Evolutionary conservation across 2,797 vertebrate genomes (phyloP).

Genomic region (Syndactyla subalaris): DNA sequence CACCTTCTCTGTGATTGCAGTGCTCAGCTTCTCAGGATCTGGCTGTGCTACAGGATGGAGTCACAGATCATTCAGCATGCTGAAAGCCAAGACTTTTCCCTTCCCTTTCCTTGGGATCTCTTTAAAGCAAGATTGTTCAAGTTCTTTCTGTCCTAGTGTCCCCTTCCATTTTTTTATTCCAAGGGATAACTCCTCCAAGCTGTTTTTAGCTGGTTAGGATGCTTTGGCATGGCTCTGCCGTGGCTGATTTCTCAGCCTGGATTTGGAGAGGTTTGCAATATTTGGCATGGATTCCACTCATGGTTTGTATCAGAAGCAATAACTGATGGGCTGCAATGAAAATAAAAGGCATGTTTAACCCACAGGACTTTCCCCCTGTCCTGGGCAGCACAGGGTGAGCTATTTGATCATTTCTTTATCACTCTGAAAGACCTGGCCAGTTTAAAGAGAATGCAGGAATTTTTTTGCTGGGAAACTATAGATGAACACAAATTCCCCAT

Average conservation of each 20-base stretch:
- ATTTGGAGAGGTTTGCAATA: neutral
- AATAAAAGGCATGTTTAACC: neutral
- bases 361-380: neutral
- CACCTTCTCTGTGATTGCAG: neutral
- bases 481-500: conserved; percentile 70
- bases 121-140: neutral
- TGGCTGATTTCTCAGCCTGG: neutral
- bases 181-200: neutral
- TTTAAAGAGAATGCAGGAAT: conserved; percentile 17
- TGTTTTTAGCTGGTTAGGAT: neutral
- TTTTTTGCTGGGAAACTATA: conserved; percentile 68
- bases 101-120: neutral
- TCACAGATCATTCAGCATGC: neutral
- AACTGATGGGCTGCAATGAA: neutral
- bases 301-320: neutral
- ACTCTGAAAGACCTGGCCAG: conserved; percentile 66
- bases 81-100: neutral
- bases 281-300: neutral
- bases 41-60: neutral
- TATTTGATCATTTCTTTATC: conserved; percentile 77
- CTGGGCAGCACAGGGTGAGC: conserved; percentile 72
- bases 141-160: neutral
- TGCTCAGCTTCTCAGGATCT: neutral
- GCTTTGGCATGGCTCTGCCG: neutral
- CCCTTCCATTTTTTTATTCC: rapidly evolving